Evolutionary conservation across 2,113 vertebrate genomes (phyloP).

Genomic region (Panthera leo): DNA sequence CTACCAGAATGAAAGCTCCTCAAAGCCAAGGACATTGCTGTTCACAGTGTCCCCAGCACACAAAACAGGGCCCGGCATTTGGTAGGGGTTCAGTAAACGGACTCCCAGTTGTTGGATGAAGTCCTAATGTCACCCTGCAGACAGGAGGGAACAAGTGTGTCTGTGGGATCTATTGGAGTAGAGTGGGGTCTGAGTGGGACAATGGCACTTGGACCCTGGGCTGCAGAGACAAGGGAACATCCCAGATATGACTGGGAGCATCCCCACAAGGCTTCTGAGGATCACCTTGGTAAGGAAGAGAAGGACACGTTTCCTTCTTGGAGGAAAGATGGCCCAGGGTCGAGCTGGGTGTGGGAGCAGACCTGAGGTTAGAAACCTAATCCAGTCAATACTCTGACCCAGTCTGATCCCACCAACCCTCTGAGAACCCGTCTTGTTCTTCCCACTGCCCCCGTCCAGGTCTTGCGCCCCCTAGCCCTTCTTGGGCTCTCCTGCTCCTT

Average conservation of each 20-base stretch:
- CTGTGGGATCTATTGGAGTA: fast-evolving
- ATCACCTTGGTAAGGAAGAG: background rate
- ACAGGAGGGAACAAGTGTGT: background rate
- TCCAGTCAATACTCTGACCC: background rate
- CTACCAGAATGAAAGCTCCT: background rate
- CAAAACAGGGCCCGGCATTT: background rate
- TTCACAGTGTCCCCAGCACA: background rate
- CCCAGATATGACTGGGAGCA: background rate
- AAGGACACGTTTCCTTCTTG: background rate
- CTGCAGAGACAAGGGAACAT: background rate
- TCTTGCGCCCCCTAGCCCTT: background rate
- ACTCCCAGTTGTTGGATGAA: background rate
- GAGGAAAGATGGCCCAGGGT: background rate
- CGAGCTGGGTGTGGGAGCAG: background rate
- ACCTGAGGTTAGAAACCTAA: background rate
- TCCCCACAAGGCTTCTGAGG: background rate
- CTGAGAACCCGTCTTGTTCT: background rate
- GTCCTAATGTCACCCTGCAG: background rate
- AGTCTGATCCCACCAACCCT: background rate
- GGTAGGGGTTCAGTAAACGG: background rate
- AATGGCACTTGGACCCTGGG: background rate
- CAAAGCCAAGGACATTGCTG: background rate
- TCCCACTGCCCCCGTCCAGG: background rate
- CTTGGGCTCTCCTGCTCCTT: background rate
- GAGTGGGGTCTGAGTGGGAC: background rate